Evolutionary conservation across 2,888 invertebrate genomes (phyloP).

Genomic region (Cybosia mesomella): DNA sequence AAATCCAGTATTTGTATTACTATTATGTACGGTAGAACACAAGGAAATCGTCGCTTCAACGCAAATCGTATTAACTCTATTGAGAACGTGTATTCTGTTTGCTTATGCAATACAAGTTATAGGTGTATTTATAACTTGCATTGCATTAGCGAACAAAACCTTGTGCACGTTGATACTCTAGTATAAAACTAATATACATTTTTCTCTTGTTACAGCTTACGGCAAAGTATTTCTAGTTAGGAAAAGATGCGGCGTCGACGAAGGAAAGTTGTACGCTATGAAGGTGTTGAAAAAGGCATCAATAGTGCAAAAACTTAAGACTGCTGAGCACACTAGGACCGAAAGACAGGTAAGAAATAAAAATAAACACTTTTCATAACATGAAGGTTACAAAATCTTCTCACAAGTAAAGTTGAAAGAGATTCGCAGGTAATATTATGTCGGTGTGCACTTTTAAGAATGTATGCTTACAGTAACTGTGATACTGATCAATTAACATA

Average conservation of each 20-base stretch:
- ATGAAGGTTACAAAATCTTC: background rate
- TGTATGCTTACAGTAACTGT: background rate
- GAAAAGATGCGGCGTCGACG: slow-evolving; percentile 95
- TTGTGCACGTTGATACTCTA: background rate
- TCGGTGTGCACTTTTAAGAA: background rate
- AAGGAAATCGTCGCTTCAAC: slow-evolving; percentile 12
- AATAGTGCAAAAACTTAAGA: slow-evolving; percentile 97
- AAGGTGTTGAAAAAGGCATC: slow-evolving; percentile 98
- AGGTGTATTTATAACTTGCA: background rate
- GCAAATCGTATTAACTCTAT: slow-evolving; percentile 6
- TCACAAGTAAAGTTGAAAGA: background rate
- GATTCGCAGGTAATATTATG: background rate
- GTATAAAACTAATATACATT: slow-evolving; percentile 14
- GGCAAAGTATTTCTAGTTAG: slow-evolving; percentile 98
- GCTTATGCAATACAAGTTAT: slow-evolving; percentile 5
- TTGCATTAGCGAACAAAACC: background rate
- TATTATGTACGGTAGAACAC: slow-evolving; percentile 13
- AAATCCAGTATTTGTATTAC: slow-evolving; percentile 13
- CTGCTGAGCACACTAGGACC: slow-evolving; percentile 98
- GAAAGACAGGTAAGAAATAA: slow-evolving; percentile 92
- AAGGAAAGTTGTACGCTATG: slow-evolving; percentile 98
- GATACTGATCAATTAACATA: background rate
- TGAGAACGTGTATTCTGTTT: slow-evolving; percentile 10
- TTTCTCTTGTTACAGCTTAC: slow-evolving; percentile 91
- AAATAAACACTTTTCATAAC: background rate